These are phyloP conservation scores for Sapayoa aenigma DNA, from an alignment of 2,113 vertebrate genomes.

Conservation along the genomic window DNA sequence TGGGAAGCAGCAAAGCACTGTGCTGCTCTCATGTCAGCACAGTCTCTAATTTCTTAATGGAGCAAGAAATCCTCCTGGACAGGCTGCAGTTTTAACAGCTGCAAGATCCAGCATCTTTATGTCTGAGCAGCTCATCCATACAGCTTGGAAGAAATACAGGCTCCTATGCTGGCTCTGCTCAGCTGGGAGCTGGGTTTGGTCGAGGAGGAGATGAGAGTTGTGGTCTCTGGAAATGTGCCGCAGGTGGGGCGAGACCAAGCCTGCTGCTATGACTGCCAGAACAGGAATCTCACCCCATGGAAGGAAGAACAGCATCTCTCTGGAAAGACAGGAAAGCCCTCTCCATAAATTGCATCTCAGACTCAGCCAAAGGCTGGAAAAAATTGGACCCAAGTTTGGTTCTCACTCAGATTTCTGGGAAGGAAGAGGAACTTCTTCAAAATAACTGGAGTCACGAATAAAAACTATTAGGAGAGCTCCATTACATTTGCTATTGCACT, in stretches of 20 bases:
- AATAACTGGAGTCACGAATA: not conserved
- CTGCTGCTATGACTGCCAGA: not conserved
- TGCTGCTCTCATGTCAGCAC: not conserved
- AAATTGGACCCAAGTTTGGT: not conserved
- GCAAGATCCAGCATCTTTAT: not conserved
- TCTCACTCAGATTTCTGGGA: not conserved
- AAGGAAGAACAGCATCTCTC: not conserved
- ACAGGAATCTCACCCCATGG: not conserved
- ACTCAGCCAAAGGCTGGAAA: not conserved
- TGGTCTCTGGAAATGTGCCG: not conserved
- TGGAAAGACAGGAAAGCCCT: not conserved
- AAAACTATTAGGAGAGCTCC: not conserved
- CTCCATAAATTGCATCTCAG: not conserved
- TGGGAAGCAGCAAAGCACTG: not conserved
- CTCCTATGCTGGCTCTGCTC: not conserved
- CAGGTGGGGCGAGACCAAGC: not conserved
- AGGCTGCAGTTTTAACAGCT: not conserved
- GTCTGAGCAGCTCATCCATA: not conserved
- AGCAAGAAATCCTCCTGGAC: not conserved
- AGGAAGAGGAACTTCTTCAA: not conserved
- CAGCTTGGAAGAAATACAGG: not conserved
- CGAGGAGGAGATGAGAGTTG: not conserved
- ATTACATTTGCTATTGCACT: not conserved
- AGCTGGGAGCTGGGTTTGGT: not conserved
- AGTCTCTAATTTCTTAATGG: slow-evolving; percentile 6